Percentiles rank a stretch among this genome's conserved stretches.
Conservation (phyloP, 2,797 vertebrate genomes). For the Tangara arthus region DNA sequence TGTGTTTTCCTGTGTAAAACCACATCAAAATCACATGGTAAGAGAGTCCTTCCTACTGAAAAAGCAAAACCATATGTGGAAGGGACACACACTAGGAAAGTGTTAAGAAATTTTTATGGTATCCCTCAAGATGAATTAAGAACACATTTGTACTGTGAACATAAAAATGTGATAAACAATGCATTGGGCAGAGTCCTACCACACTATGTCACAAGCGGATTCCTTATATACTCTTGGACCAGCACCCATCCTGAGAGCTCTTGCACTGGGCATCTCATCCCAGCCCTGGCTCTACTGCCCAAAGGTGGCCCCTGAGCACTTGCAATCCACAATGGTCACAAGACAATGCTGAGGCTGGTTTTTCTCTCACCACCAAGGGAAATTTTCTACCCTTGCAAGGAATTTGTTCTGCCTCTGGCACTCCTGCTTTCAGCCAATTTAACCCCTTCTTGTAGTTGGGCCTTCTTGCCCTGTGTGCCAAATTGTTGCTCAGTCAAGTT, state of each 20-base stretch:
- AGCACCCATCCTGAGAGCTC: fast-evolving
- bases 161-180: neutral
- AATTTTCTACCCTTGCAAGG: neutral
- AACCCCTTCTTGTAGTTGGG: neutral
- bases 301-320: too few species aligned
- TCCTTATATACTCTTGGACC: neutral
- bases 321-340: neutral
- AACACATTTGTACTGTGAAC: neutral
- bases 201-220: neutral
- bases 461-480: neutral
- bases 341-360: neutral
- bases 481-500: neutral
- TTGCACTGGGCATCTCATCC: neutral
- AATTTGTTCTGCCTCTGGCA: neutral
- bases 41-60: neutral
- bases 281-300: neutral
- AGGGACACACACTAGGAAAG: neutral
- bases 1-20: neutral
- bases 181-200: neutral
- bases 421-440: neutral
- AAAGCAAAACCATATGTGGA: neutral
- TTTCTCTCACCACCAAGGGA: neutral
- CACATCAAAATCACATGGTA: neutral
- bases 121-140: neutral
- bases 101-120: neutral